A percentile compares a stretch with the other conserved stretches of the same genome.
phyloP scores from a whole-genome alignment of 2,797 vertebrate species.

The Neopelma chrysocephalum region DNA sequence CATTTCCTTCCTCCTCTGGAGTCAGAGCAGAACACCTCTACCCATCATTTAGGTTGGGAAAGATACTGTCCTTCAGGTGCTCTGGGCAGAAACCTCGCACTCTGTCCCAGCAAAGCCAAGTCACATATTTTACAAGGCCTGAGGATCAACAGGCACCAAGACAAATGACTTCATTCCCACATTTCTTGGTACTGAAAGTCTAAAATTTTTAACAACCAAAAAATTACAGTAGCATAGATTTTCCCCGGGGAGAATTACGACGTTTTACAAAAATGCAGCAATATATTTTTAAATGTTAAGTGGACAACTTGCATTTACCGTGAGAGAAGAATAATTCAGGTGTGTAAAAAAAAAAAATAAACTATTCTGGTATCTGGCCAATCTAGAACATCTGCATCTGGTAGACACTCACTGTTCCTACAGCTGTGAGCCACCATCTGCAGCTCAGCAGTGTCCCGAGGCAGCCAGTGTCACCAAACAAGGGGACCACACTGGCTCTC shows the following conservation, averaged over 20 bases:
- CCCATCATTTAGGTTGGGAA: neutral
- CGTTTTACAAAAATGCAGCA: neutral
- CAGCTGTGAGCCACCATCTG: neutral
- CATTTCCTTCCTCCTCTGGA: neutral
- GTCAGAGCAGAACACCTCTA: neutral
- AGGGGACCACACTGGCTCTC: neutral
- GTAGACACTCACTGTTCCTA: neutral
- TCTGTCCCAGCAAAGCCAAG: neutral
- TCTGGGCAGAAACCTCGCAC: neutral
- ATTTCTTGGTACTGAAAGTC: neutral
- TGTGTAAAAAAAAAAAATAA: neutral
- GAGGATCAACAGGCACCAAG: neutral
- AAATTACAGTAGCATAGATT: neutral
- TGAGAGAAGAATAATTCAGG: neutral
- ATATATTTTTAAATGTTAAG: neutral
- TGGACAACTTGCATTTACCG: neutral
- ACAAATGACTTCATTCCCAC: neutral
- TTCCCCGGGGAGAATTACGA: neutral
- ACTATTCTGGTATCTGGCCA: neutral
- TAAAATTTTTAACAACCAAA: neutral
- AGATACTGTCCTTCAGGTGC: rapidly evolving
- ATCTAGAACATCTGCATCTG: neutral
- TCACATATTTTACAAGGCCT: neutral
- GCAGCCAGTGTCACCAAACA: neutral
- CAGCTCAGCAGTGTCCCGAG: neutral